Evolutionary conservation across 2,888 invertebrate species (phyloP).

Genomic region (Tanytarsus gracilentus): DNA sequence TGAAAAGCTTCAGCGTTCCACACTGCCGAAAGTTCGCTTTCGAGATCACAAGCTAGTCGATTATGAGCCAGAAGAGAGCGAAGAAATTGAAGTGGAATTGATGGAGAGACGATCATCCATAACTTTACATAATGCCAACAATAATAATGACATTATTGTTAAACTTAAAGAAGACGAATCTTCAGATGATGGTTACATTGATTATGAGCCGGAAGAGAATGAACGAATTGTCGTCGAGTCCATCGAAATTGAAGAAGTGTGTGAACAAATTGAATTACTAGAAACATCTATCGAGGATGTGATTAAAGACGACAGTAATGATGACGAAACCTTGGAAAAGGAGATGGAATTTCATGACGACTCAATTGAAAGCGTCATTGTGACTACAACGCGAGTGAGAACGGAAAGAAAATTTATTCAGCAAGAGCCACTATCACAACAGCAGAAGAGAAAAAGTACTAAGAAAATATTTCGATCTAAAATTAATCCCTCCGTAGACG

Average conservation of each 20-base stretch:
- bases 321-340: too few relatives aligned
- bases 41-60: slow-evolving; percentile 18
- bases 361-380: too few relatives aligned
- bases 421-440: too few relatives aligned
- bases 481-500: too few relatives aligned
- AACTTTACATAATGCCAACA: too few relatives aligned
- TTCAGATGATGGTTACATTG: slow-evolving; percentile 17
- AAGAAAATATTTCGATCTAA: neutral
- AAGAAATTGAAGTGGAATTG: neutral
- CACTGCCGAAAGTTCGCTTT: slow-evolving; percentile 22
- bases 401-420: too few relatives aligned
- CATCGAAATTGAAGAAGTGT: neutral
- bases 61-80: slow-evolving; percentile 22
- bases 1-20: neutral
- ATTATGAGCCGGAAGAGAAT: neutral
- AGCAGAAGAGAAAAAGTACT: too few relatives aligned
- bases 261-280: slow-evolving; percentile 1
- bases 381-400: too few relatives aligned
- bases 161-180: slow-evolving; percentile 15
- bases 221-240: neutral
- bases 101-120: slow-evolving; percentile 17
- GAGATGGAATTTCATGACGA: neutral
- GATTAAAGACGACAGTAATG: too few relatives aligned
- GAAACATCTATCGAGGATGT: neutral
- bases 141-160: too few relatives aligned